Conservation (phyloP, 2,797 vertebrate species). For the Petrocephalus sullivani region DNA sequence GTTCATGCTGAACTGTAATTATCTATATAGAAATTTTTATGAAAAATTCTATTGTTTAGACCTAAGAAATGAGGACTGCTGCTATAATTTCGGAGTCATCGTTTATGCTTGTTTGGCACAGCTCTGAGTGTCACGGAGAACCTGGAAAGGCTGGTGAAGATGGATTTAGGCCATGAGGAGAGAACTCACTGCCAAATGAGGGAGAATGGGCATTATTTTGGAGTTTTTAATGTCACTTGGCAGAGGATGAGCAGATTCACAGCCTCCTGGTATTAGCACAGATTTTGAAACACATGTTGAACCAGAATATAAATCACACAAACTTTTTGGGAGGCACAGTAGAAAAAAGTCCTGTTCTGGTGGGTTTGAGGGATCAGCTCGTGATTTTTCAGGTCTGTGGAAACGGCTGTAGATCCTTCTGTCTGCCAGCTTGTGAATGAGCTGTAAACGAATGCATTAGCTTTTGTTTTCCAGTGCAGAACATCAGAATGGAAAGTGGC, state of each 20-base stretch:
- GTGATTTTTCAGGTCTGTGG: neutral
- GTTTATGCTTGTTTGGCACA: neutral
- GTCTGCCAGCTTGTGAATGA: neutral
- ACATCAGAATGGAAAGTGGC: neutral
- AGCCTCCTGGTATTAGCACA: neutral
- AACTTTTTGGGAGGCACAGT: neutral
- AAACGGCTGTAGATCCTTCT: neutral
- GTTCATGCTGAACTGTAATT: neutral
- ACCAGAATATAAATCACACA: neutral
- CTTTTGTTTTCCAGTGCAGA: neutral
- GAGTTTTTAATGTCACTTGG: constrained; percentile 8
- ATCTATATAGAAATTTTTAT: neutral
- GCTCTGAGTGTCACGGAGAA: neutral
- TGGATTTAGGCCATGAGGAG: neutral
- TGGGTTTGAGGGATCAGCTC: neutral
- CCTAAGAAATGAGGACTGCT: neutral
- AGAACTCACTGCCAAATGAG: neutral
- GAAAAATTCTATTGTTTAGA: neutral
- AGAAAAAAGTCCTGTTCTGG: neutral
- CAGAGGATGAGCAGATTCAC: neutral
- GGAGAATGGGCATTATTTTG: neutral
- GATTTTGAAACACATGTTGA: neutral
- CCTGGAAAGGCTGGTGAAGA: neutral
- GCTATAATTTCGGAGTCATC: neutral
- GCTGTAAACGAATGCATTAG: neutral